These are phyloP conservation scores for Desoria tigrina DNA, from an alignment of 2,888 invertebrate genomes.

Conservation along the genomic window DNA sequence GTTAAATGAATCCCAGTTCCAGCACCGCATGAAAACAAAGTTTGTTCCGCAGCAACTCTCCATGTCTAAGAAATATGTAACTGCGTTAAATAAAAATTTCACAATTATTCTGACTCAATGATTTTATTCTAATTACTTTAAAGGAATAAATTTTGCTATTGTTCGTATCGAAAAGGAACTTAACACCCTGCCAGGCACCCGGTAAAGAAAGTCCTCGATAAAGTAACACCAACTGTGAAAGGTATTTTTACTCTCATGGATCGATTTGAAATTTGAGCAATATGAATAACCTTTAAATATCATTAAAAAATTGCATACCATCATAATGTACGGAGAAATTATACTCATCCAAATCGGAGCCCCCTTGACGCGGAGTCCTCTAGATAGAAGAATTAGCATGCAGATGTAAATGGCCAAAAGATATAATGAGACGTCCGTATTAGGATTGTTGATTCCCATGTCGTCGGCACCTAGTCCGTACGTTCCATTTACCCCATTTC, in stretches of 20 bases:
- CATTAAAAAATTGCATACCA: too few relatives aligned
- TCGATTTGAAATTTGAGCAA: too few relatives aligned
- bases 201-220: slow-evolving; percentile 9
- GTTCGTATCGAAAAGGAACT: neutral
- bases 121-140: neutral
- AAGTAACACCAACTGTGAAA: neutral
- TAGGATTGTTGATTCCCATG: neutral
- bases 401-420: neutral
- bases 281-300: too few relatives aligned
- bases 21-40: neutral
- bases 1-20: slow-evolving; percentile 12
- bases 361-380: too few relatives aligned
- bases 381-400: neutral
- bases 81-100: neutral
- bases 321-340: too few relatives aligned
- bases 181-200: neutral
- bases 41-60: slow-evolving; percentile 7
- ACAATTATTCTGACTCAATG: neutral
- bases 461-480: neutral
- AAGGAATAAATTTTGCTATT: neutral
- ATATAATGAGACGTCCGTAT: neutral
- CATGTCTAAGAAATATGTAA: slow-evolving; percentile 9
- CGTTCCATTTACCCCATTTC: neutral
- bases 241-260: too few relatives aligned
- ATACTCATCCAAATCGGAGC: too few relatives aligned